phyloP scores from a whole-genome alignment of 2,113 vertebrate species.

The Pimephales promelas region DNA sequence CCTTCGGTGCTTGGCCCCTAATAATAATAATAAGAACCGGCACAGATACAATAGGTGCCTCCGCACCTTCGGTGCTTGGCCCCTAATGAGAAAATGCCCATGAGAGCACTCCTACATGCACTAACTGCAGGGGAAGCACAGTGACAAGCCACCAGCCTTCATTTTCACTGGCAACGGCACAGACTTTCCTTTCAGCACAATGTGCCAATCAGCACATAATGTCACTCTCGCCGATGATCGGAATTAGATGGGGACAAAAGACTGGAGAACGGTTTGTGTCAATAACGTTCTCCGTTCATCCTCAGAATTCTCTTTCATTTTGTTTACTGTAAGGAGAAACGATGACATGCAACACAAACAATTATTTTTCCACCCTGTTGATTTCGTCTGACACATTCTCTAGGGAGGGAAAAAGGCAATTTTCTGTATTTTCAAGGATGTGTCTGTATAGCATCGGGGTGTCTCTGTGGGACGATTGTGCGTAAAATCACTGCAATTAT shows the following conservation, averaged over 20 bases:
- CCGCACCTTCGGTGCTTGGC: too few relatives aligned
- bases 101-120: constrained; percentile 59
- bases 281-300: constrained; percentile 21
- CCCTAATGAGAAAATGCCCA: constrained; percentile 71
- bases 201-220: constrained; percentile 62
- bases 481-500: constrained; percentile 43
- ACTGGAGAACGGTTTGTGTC: constrained; percentile 32
- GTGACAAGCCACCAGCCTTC: constrained; percentile 65
- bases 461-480: constrained; percentile 38
- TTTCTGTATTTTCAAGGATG: constrained; percentile 36
- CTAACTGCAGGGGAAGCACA: constrained; percentile 45
- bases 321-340: constrained; percentile 47
- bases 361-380: constrained; percentile 51
- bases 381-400: constrained; percentile 45
- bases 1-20: too few relatives aligned
- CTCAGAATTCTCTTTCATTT: constrained; percentile 42
- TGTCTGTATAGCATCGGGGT: constrained; percentile 18
- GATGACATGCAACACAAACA: constrained; percentile 45
- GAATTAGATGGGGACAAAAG: constrained; percentile 53
- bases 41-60: too few relatives aligned
- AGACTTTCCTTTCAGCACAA: constrained; percentile 42
- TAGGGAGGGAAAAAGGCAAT: constrained; percentile 34
- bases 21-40: too few relatives aligned
- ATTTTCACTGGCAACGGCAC: constrained; percentile 64
- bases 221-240: constrained; percentile 43